phyloP scores from a whole-genome alignment of 2,888 invertebrate genomes.

The Alsophila aescularia region DNA sequence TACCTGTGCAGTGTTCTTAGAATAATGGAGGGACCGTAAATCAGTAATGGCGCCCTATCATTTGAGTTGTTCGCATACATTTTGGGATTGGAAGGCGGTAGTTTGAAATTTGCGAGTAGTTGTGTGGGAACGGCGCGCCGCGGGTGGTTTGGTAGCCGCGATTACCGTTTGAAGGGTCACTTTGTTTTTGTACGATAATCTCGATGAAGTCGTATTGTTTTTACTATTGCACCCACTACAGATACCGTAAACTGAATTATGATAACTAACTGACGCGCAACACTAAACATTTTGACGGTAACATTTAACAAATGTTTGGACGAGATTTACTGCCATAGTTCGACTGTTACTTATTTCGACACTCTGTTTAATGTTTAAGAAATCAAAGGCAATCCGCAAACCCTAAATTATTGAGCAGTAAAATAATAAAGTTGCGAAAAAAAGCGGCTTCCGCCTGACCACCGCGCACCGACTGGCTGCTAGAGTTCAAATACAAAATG shows the following conservation, averaged over 20 bases:
- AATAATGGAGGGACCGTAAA: conserved; percentile 71
- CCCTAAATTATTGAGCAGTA: not conserved
- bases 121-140: conserved; percentile 52
- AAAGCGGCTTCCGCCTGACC: conserved; percentile 23
- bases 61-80: conserved; percentile 74
- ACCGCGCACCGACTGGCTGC: conserved; percentile 7
- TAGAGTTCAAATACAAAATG: conserved; percentile 33
- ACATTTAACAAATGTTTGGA: not conserved
- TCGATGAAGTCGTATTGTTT: conserved; percentile 6
- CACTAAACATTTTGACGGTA: not conserved
- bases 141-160: conserved; percentile 53
- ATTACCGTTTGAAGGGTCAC: conserved; percentile 33
- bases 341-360: too few species aligned
- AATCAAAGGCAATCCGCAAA: not conserved
- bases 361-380: not conserved
- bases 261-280: not conserved
- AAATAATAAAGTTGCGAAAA: conserved; percentile 12
- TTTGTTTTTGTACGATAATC: conserved; percentile 26
- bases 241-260: not conserved
- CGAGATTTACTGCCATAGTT: not conserved
- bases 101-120: conserved; percentile 53
- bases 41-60: conserved; percentile 81
- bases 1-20: conserved; percentile 72
- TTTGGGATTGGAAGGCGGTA: conserved; percentile 55
- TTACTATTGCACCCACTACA: not conserved